Evolutionary conservation across 2,888 invertebrate species (phyloP).

Genomic region (Lochmaea crataegi): DNA sequence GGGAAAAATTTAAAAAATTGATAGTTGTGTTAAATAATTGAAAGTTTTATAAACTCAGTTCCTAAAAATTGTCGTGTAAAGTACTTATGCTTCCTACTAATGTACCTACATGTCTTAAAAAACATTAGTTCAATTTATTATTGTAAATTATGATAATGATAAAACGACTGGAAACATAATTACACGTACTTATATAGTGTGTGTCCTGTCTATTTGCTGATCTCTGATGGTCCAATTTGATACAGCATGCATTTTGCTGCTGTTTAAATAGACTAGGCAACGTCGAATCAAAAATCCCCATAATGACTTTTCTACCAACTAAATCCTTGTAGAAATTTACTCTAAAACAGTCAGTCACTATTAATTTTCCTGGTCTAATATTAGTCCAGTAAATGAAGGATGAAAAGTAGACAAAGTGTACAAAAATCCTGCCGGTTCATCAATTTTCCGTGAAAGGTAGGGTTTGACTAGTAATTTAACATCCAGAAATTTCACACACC

Average conservation of each 20-base stretch:
- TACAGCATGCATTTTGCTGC: neutral
- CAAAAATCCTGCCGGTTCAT: too few species aligned
- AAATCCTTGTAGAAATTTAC: neutral
- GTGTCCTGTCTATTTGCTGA: neutral
- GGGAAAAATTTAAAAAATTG: too few species aligned
- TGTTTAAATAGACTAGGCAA: neutral
- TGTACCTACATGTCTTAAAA: neutral
- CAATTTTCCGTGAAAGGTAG: too few species aligned
- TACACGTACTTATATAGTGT: neutral
- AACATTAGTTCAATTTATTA: neutral
- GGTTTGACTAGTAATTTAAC: too few species aligned
- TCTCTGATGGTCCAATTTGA: constrained; percentile 6
- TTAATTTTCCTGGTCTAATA: neutral
- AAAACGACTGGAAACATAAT: neutral
- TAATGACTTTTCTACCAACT: neutral
- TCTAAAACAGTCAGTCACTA: too few species aligned
- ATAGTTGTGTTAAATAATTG: too few species aligned
- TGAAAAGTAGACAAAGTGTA: too few species aligned
- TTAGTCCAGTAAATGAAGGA: too few species aligned
- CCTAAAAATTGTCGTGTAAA: too few species aligned
- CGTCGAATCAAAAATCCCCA: neutral
- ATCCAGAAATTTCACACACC: too few species aligned
- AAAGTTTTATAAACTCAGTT: too few species aligned
- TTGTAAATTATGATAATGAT: constrained; percentile 6
- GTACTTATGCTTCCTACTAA: neutral